Conservation (phyloP, 2,888 invertebrate genomes). For the Andrena hattorfiana region DNA sequence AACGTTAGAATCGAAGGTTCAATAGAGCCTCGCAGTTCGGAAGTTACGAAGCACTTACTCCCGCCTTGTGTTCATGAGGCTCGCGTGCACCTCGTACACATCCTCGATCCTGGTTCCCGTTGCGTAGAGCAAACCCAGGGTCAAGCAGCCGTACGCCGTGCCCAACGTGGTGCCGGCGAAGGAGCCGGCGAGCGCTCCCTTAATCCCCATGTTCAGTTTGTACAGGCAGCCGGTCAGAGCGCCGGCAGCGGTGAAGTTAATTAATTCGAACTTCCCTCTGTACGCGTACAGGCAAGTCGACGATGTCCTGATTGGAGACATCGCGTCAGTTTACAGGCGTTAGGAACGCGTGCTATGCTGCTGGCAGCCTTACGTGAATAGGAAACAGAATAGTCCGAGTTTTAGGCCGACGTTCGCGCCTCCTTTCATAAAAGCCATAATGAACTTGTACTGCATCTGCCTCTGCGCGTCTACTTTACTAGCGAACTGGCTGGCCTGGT, state of each 20-base stretch:
- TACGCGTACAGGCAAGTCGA: conserved; percentile 89
- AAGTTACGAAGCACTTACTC: conserved; percentile 28
- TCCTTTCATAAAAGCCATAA: conserved; percentile 90
- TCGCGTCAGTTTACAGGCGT: background rate
- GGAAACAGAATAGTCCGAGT: conserved; percentile 88
- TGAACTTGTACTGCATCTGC: conserved; percentile 88
- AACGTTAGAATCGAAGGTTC: background rate
- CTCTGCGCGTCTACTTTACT: conserved; percentile 90
- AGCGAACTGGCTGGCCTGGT: conserved; percentile 90
- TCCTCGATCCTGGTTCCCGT: conserved; percentile 31
- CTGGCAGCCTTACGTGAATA: conserved; percentile 88
- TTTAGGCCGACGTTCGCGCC: conserved; percentile 90
- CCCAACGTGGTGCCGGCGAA: conserved; percentile 89
- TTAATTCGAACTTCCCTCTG: conserved; percentile 88
- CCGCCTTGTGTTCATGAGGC: background rate
- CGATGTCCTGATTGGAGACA: conserved; percentile 86
- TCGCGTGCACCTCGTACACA: background rate
- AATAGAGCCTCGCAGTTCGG: background rate
- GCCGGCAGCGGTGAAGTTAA: conserved; percentile 90
- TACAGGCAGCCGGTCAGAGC: conserved; percentile 88
- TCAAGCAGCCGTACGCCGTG: conserved; percentile 86
- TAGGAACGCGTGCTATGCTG: too few species aligned
- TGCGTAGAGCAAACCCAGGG: conserved; percentile 11
- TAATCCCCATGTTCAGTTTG: conserved; percentile 89
- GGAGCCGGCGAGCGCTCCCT: conserved; percentile 89